Conservation (phyloP, 2,797 vertebrate genomes). For the Ataeniobius toweri region DNA sequence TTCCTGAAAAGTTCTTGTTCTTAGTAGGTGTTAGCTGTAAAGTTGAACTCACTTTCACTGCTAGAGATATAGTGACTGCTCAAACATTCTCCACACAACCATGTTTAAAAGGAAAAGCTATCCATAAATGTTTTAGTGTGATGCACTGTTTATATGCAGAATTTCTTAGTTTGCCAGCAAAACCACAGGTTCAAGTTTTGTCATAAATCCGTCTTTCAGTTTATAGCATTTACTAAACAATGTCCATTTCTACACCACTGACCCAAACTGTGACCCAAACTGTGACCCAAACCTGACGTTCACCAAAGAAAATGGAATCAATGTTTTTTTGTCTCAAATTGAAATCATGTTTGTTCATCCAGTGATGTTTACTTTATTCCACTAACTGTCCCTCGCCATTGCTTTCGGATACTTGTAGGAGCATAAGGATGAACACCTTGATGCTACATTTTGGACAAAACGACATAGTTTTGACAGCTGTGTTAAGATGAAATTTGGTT, state of each 20-base stretch:
- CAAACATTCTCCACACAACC: too few species aligned
- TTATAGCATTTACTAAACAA: background rate
- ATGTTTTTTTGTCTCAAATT: background rate
- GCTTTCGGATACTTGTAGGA: background rate
- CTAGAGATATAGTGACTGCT: background rate
- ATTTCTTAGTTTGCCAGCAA: background rate
- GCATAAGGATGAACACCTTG: background rate
- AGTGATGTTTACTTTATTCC: background rate
- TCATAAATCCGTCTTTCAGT: background rate
- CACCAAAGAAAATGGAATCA: background rate
- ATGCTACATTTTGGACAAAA: background rate
- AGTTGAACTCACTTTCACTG: too few species aligned
- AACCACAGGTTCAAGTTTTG: background rate
- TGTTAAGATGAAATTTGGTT: background rate
- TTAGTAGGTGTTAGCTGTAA: too few species aligned
- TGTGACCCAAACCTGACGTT: background rate
- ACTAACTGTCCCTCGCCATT: background rate
- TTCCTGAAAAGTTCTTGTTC: too few species aligned
- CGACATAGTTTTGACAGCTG: background rate
- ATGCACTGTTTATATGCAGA: background rate
- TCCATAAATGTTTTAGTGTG: background rate
- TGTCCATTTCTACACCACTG: background rate
- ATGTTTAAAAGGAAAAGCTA: background rate
- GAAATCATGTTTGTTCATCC: background rate
- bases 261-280: background rate